Percentiles rank a stretch among this genome's conserved stretches.
Evolutionary conservation across 1,140 invertebrate genomes (phyloP).

Genomic region (Aphelenchoides fujianensis): DNA sequence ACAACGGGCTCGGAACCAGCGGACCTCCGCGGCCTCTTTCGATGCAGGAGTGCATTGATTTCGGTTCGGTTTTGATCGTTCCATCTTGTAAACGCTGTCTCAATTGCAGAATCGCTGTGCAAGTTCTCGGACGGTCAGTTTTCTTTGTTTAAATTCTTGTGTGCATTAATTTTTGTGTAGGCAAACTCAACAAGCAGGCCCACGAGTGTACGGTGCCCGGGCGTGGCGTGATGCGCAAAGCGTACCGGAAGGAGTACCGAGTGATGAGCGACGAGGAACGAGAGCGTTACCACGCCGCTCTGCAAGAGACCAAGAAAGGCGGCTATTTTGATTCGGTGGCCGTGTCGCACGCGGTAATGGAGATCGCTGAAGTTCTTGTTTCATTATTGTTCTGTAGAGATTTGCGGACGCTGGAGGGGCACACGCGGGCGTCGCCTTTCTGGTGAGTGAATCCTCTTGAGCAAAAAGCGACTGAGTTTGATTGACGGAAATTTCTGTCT

Average conservation of each 20-base stretch:
- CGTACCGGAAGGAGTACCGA: constrained; percentile 46
- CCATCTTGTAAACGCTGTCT: too few species aligned
- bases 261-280: constrained; percentile 33
- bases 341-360: constrained; percentile 61
- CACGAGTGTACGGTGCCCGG: constrained; percentile 37
- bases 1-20: background rate
- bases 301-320: too few species aligned
- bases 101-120: background rate
- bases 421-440: constrained; percentile 41
- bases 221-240: constrained; percentile 34
- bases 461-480: constrained; percentile 14
- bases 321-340: too few species aligned
- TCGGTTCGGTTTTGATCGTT: too few species aligned
- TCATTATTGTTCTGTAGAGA: constrained; percentile 46
- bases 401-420: constrained; percentile 57
- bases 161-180: constrained; percentile 9
- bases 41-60: constrained; percentile 31
- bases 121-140: constrained; percentile 1
- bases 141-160: background rate
- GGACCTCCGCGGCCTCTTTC: constrained; percentile 33
- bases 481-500: constrained; percentile 9
- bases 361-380: constrained; percentile 60
- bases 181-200: constrained; percentile 37
- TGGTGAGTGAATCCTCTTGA: too few species aligned
- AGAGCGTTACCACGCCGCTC: constrained; percentile 59